Evolutionary conservation across 2,888 invertebrate genomes (phyloP), one percentile per base, ranked within the genome.

Genomic region (Oeneis ivallda): DNA sequence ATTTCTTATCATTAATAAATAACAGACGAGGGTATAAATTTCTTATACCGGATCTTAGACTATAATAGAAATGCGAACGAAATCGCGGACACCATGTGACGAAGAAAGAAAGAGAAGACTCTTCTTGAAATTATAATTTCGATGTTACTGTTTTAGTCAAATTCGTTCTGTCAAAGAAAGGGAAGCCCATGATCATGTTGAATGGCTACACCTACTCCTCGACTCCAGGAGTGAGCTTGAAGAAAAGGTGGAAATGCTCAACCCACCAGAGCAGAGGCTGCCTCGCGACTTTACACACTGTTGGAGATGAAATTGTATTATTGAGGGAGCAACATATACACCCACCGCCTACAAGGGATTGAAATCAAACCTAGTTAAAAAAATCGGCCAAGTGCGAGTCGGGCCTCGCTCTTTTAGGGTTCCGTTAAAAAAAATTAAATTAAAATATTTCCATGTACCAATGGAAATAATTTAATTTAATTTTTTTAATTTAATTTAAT

Each of bases 241-340:
- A 75, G 45, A 56, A 67, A 0, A 70, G 83, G 2, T 86, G 86
- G 86, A 71, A 76, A 13, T 86, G 85, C 64, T 86, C 83, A 2
- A 83, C 85, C 0, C 81, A 85, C 61, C 67, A 70, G 32, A 71
- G 62, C 3, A 72, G 66, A n/a, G 76, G 77, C 0, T 83, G 83
- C 62, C 70, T 66, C 3, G 83, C 79, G 0, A 69, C 68, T 0
- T 49, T 80, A 0, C 72, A 73, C 52, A 81, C 80, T 0, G 10
- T 76, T 0, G 72, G 74, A 0, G 64, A 75, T 9, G n/a, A 56
- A 5, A 60, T 76, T 2, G 47, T 75, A 15, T 52, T 56, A 1
- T 26, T 65, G 0, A 69, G 68, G 6, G 71, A 71, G 8, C 54
- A 15, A 1, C 75, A 74, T 32, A 70, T 52, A 10, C 74, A 76